Conservation (phyloP, 1,140 invertebrate species). For the Vanessa atalanta region DNA sequence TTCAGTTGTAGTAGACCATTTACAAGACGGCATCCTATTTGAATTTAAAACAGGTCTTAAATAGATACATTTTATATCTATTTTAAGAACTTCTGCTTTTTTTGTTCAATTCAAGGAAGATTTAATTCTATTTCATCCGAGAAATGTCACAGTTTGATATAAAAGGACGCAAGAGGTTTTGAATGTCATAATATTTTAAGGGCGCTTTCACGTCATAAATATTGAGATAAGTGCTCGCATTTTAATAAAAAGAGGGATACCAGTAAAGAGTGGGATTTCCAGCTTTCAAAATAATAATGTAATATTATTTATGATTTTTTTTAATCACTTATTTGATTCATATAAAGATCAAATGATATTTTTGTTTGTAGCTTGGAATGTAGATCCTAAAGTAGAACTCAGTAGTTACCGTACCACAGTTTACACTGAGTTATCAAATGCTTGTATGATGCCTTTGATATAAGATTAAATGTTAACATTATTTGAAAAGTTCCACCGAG, state of each 20-base stretch:
- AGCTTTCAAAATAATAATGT: background rate
- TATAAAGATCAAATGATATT: no score
- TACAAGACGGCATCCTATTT: no score
- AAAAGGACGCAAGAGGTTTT: constrained; percentile 17
- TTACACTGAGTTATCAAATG: no score
- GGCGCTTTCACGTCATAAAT: constrained; percentile 21
- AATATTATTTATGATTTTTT: background rate
- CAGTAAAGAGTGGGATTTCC: constrained; percentile 14
- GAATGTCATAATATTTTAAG: constrained; percentile 18
- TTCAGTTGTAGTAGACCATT: no score
- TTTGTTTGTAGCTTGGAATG: no score
- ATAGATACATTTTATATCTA: background rate
- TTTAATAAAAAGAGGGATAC: constrained; percentile 21
- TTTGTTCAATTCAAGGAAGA: background rate
- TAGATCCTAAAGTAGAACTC: no score
- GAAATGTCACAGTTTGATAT: constrained; percentile 8
- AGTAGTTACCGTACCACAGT: no score
- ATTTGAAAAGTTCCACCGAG: constrained; percentile 18
- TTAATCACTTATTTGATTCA: background rate
- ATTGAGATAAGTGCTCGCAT: constrained; percentile 17
- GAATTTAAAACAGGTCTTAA: no score
- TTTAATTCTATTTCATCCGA: background rate
- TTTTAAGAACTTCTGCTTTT: background rate
- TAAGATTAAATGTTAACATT: constrained; percentile 24
- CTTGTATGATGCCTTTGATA: background rate